Evolutionary conservation across 2,888 invertebrate genomes (phyloP), one percentile per base, ranked within the genome.

Genomic region (Drosophila mulleri): DNA sequence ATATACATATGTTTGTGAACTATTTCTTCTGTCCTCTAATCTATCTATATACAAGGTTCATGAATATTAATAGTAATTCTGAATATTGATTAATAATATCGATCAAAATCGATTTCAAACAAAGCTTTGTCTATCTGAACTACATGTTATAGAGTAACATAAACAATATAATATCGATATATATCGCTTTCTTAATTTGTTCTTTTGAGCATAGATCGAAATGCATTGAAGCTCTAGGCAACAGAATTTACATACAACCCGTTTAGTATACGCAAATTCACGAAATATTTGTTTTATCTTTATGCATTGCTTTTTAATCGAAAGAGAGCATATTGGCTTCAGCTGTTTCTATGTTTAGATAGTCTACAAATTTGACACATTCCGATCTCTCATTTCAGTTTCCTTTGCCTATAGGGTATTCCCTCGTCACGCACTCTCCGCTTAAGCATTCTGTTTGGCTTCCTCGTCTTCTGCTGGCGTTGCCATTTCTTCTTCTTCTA

Each of bases 401-500:
- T 2, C 11, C 5, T 14, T 35, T 6, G 1, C 0, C 16, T 39
- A 26, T 16, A 35, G 44, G 44, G 57, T 44, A 57, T 35, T 11
- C 1, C 3, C 5, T 1, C 4, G 56, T 44, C 44, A 20, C 2
- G 26, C 41, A 54, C 39, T n/a, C 23, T n/a, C 3, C n/a, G 39
- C 2, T 2, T 11, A 42, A 14, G 42, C 32, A 20, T 11, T 5
- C 44, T n/a, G 6, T n/a, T 29, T 41, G 16, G 41, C n/a, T 23
- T 32, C 32, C 68, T 56, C 62, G 62, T 47, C 62, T 60, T 48
- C 18, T 53, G 32, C 47, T 53, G 39, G 14, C 20, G 14, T 57
- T 41, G n/a, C 61, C 63, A 47, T n/a, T 71, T 48, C 72, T 54
- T 52, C 35, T 26, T 41, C 37, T 16, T 45, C 50, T 54, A 41